Conservation (phyloP, 2,888 invertebrate species). For the Platynereis dumerilii region DNA sequence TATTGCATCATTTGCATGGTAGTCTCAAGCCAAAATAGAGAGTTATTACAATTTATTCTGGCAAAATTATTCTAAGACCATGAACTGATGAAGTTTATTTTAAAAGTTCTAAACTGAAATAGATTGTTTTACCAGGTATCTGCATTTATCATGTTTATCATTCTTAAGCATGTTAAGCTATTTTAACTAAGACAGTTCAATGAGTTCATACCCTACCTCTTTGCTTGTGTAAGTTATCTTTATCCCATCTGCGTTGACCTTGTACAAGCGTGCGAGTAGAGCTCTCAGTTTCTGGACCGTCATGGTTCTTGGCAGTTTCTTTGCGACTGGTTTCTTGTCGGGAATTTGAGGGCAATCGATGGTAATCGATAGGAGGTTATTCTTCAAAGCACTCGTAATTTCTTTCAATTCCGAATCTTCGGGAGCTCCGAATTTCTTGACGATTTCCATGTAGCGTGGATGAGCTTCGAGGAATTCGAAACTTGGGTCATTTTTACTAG, state of each 20-base stretch:
- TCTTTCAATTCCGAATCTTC: slow-evolving; percentile 75
- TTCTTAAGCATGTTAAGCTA: no score
- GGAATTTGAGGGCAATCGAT: slow-evolving; percentile 42
- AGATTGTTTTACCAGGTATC: no score
- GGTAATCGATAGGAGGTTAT: slow-evolving; percentile 21
- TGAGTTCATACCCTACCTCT: slow-evolving; percentile 40
- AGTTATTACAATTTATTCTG: no score
- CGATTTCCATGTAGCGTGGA: slow-evolving; percentile 77
- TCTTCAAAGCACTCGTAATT: slow-evolving; percentile 70
- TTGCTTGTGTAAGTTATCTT: slow-evolving; percentile 55
- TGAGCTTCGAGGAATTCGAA: slow-evolving; percentile 67
- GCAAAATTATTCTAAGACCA: no score
- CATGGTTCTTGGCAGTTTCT: slow-evolving; percentile 57
- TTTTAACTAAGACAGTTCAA: no score
- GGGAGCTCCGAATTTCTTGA: slow-evolving; percentile 82
- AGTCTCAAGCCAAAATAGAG: no score
- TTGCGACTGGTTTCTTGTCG: slow-evolving; percentile 42
- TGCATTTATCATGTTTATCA: no score
- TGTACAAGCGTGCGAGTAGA: slow-evolving; percentile 74
- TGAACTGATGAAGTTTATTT: no score
- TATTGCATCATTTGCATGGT: no score
- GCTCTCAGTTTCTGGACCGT: slow-evolving; percentile 74
- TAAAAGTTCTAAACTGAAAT: no score
- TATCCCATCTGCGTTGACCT: slow-evolving; percentile 37
- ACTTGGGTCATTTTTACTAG: slow-evolving; percentile 45